Conservation (phyloP, 1,140 invertebrate species). For the Atta cephalotes region DNA sequence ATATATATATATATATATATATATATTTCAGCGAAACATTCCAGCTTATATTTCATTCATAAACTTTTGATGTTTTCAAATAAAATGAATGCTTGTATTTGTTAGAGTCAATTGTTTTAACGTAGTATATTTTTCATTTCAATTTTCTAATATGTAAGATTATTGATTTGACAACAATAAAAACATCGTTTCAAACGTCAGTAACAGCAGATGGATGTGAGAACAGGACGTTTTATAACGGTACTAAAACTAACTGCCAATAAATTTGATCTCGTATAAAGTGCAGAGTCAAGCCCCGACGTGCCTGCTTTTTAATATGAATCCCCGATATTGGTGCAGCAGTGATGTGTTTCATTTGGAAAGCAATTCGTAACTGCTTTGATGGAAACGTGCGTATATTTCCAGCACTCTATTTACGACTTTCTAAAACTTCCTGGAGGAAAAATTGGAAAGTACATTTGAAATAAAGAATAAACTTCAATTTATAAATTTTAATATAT, state of each 20-base stretch:
- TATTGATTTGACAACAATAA: not conserved
- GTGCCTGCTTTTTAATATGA: conserved; percentile 53
- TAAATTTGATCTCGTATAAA: conserved; percentile 42
- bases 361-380: conserved; percentile 32
- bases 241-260: conserved; percentile 38
- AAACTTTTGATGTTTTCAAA: not conserved
- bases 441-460: not conserved
- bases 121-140: not conserved
- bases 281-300: not conserved
- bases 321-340: conserved; percentile 22
- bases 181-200: conserved; percentile 28
- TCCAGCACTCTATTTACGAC: conserved; percentile 11
- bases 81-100: not conserved
- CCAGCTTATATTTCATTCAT: not conserved
- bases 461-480: not conserved
- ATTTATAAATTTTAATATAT: not conserved
- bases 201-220: conserved; percentile 21
- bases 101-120: not conserved
- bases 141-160: conserved; percentile 17
- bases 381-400: conserved; percentile 38
- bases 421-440: conserved; percentile 2
- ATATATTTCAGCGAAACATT: conserved; percentile 15
- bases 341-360: conserved; percentile 57
- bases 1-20: not conserved
- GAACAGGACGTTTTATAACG: conserved; percentile 20